phyloP scores from a whole-genome alignment of 2,113 vertebrate species.

The Etia nguti region DNA sequence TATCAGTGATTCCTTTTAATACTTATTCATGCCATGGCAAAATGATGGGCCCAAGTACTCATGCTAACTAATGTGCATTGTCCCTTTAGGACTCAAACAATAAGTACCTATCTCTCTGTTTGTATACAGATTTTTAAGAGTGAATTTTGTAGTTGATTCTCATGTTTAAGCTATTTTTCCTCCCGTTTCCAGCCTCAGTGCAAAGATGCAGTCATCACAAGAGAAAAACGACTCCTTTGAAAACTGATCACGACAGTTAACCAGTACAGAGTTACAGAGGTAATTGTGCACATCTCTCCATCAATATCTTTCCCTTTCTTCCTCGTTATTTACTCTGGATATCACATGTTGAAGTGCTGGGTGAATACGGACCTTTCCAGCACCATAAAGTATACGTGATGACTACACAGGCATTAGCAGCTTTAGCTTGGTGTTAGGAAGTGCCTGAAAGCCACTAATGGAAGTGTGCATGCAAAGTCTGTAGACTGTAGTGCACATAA shows the following conservation, averaged over 20 bases:
- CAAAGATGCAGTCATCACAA: not conserved
- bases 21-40: not conserved
- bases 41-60: not conserved
- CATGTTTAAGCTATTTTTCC: not conserved
- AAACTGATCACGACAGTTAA: not conserved
- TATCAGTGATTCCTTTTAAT: not conserved
- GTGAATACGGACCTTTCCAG: not conserved
- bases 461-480: conserved; percentile 34
- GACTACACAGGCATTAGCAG: conserved; percentile 33
- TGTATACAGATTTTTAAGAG: not conserved
- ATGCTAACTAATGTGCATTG: not conserved
- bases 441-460: conserved; percentile 58
- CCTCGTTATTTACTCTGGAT: not conserved
- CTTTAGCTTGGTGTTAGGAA: not conserved
- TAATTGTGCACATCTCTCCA: not conserved
- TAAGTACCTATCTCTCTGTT: not conserved
- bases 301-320: not conserved
- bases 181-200: not conserved
- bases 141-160: not conserved
- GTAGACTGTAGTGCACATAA: conserved; percentile 1
- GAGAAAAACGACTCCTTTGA: not conserved
- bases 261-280: not conserved
- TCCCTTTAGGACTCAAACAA: not conserved
- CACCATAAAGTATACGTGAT: conserved; percentile 13
- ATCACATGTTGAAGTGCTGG: not conserved